Evolutionary conservation across 2,888 invertebrate genomes (phyloP), one percentile per base, ranked within the genome.

Genomic region (Tridacna gigas): DNA sequence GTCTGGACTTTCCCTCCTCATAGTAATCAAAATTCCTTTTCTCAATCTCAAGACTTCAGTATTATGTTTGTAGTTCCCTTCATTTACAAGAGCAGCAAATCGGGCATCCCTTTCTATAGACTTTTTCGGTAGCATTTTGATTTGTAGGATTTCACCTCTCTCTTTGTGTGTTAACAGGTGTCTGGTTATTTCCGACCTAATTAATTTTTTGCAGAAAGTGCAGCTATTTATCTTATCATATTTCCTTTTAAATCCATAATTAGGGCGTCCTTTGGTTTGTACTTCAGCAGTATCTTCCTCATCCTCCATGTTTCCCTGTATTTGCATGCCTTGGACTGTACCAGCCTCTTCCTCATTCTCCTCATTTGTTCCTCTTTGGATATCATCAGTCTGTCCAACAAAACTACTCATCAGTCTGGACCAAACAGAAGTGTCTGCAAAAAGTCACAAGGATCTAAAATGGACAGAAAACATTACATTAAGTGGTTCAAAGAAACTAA

Each of bases 221-320:
- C 73, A 74, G n/a, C n/a, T 51, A 74, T 74, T 48, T 74, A 51
- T 47, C 26, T 74, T 74, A 26, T 74, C 73, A 51, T 74, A 74
- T 25, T 51, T 51, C 51, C 51, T 48, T 26, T 74, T 74, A 51
- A 25, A 26, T 51, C 73, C 73, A 37, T 22, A 69, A 37, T 22
- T 37, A 45, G 69, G 69, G 45, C 22, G 45, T 69, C 69, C 69
- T 45, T 69, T 69, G 28, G 37, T 28, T 45, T 69, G 69, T 45
- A 69, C 37, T 51, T 51, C 15, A 13, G 51, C 51, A 13, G 51
- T n/a, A n/a, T n/a, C n/a, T n/a, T n/a, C n/a, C n/a, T n/a, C n/a
- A n/a, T n/a, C n/a, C n/a, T n/a, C n/a, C n/a, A n/a, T n/a, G n/a
- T n/a, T n/a, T n/a, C n/a, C n/a, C n/a, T n/a, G n/a, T n/a, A n/a